These are phyloP conservation scores for Lycaena phlaeas DNA, from an alignment of 2,888 invertebrate species.

Conservation along the genomic window DNA sequence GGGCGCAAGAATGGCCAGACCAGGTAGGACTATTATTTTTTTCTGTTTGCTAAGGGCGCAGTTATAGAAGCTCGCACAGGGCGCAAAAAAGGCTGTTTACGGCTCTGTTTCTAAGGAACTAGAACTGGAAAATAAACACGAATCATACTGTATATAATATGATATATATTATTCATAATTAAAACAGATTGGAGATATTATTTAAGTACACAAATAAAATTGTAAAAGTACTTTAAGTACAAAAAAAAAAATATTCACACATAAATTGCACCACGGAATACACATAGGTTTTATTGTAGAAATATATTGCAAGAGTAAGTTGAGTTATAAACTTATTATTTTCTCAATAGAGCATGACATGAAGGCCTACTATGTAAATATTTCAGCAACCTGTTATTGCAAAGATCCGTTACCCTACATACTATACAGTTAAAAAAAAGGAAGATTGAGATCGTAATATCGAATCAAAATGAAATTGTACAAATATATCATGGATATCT, in stretches of 20 bases:
- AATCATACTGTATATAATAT: background rate
- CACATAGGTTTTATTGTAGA: background rate
- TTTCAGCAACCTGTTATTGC: too few species aligned
- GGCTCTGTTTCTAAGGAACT: background rate
- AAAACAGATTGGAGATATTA: constrained; percentile 22
- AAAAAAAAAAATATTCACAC: constrained; percentile 23
- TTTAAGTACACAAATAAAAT: constrained; percentile 26
- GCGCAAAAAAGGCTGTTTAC: too few species aligned
- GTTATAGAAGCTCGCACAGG: too few species aligned
- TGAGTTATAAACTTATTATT: background rate
- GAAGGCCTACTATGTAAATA: background rate
- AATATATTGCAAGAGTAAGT: constrained; percentile 7
- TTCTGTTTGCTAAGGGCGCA: too few species aligned
- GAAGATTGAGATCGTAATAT: too few species aligned
- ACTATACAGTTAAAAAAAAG: too few species aligned
- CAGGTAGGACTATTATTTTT: too few species aligned
- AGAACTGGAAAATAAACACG: background rate
- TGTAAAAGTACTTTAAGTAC: constrained; percentile 28
- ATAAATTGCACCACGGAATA: constrained; percentile 19
- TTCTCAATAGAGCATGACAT: background rate
- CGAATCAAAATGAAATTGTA: too few species aligned
- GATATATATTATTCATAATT: constrained; percentile 6
- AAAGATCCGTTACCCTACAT: too few species aligned
- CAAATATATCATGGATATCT: too few species aligned
- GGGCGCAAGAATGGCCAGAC: too few species aligned